These are phyloP conservation scores for Prunella himalayana DNA, from an alignment of 2,113 vertebrate genomes.

Conservation along the genomic window DNA sequence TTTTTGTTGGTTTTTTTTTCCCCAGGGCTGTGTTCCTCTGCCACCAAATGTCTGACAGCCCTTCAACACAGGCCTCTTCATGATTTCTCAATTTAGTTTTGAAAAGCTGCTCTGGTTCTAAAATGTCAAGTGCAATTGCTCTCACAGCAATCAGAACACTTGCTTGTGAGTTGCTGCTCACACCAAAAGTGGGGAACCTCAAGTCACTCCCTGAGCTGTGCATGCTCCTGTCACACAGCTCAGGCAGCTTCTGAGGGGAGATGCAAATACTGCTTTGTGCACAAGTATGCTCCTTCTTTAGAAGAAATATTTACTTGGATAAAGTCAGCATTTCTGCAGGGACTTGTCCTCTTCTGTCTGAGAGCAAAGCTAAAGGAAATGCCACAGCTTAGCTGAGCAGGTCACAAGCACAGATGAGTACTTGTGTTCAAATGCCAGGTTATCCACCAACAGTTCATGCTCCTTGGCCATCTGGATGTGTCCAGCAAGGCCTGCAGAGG, in stretches of 20 bases:
- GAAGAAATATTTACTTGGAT: neutral
- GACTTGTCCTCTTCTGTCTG: neutral
- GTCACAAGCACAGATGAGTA: neutral
- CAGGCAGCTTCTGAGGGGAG: neutral
- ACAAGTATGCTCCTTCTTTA: neutral
- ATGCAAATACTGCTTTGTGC: neutral
- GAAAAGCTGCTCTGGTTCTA: neutral
- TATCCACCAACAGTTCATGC: neutral
- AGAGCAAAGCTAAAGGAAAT: neutral
- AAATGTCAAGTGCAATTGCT: neutral
- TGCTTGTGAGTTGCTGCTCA: neutral
- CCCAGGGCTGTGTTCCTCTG: neutral
- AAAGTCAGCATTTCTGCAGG: neutral
- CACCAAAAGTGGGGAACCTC: neutral
- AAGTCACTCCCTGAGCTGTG: neutral
- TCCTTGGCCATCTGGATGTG: neutral
- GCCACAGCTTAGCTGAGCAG: neutral
- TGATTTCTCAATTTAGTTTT: neutral
- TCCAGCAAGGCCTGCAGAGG: neutral
- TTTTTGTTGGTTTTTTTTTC: neutral
- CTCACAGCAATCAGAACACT: neutral
- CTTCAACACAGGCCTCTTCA: neutral
- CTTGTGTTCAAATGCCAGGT: neutral
- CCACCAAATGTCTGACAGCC: neutral
- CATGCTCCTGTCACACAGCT: neutral